Base-by-base conservation (phyloP, 92 coral and sea anemone genomes). In the Palythoa grandis region DNA sequence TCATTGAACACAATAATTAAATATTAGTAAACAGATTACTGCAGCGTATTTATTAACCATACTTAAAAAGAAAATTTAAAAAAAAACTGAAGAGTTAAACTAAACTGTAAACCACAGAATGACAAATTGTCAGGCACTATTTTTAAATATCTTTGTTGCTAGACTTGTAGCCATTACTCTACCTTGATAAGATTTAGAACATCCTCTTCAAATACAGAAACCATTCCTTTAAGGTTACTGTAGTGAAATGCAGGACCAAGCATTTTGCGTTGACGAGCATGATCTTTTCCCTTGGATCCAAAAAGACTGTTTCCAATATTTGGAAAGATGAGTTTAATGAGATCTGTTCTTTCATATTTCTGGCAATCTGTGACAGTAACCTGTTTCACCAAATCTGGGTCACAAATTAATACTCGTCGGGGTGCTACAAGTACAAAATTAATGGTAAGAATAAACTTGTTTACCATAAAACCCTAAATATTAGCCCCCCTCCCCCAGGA, bases 201-300 rank as follows among this genome's bases (percentile, higher is more conserved):
- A 40, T 86, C 76, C 43, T 88, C 92, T 35, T 79, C 82, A 47
- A 95, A 93, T 11, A 88, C 77, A 9, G 84, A 86, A 50, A 94
- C 88, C 91, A 95, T 89, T 52, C 82, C 88, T 73, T 87, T 85
- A 65, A 95, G 77, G 67, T 91, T 88, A 14, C 78, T 76, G 58
- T 84, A 76, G 60, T 74, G 83, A 63, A 95, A 95, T 40, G 95
- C 97, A 3, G 98, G 97, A 35, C 89, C 88, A 58, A 95, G 86
- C 90, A 95, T 90, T 65, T 89, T 91, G 67, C 92, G 85, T 60
- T 93, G 96, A 9, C 83, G 90, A 14, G 97, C 93, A 84, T 95
- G 97, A n/a, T 52, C 91, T 65, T 88, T 91, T 2, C 98, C 98
- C 70, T 79, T 88, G 40, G 93, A 87, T 52, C 91, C 67, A 76